These are phyloP conservation scores for Drosophila peninsularis DNA, from an alignment of 2,888 invertebrate species.

Conservation along the genomic window DNA sequence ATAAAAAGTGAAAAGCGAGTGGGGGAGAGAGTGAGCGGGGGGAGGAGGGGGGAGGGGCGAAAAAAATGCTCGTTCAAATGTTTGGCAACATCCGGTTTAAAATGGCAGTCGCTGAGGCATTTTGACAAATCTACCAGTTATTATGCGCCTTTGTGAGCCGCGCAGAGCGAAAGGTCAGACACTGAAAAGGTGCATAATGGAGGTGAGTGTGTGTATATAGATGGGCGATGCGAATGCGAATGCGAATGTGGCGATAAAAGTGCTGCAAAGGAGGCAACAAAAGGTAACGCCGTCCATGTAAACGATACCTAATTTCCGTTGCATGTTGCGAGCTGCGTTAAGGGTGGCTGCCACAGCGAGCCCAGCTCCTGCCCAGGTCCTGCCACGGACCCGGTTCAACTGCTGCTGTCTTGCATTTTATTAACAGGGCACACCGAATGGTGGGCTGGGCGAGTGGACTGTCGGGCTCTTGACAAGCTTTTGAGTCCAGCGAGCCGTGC, in stretches of 20 bases:
- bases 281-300: conserved; percentile 64
- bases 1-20: conserved; percentile 9
- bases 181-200: conserved; percentile 69
- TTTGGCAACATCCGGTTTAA: conserved; percentile 77
- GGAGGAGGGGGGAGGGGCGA: neutral
- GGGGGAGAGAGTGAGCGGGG: too few relatives aligned
- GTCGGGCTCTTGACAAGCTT: conserved; percentile 46
- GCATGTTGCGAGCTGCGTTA: conserved; percentile 43
- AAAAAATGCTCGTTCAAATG: conserved; percentile 53
- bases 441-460: neutral
- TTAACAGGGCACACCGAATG: conserved; percentile 45
- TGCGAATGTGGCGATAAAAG: conserved; percentile 44
- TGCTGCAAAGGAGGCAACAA: conserved; percentile 48
- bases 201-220: conserved; percentile 37
- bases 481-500: conserved; percentile 64
- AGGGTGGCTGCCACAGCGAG: conserved; percentile 6
- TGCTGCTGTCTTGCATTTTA: conserved; percentile 72
- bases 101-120: conserved; percentile 68
- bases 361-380: neutral
- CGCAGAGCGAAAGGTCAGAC: conserved; percentile 41
- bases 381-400: neutral
- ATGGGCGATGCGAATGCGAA: neutral
- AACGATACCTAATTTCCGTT: conserved; percentile 80
- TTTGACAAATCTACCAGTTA: conserved; percentile 76
- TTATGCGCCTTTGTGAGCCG: conserved; percentile 63